Evolutionary conservation across 2,888 invertebrate genomes (phyloP), one percentile per base, ranked within the genome.

Genomic region (Eugnorisma glareosa): DNA sequence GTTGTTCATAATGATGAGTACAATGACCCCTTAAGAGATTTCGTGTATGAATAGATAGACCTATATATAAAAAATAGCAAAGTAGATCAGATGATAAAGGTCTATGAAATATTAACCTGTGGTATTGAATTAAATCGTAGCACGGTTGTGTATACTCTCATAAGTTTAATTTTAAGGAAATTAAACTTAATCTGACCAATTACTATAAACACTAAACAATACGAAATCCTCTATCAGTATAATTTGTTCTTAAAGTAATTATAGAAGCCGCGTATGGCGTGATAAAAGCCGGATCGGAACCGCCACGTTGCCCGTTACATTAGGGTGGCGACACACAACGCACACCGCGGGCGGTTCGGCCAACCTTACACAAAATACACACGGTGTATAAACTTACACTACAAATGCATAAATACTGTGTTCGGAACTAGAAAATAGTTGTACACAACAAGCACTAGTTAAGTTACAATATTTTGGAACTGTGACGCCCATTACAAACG

Each of bases 231-330:
- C 87, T 89, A 89, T 90, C 85, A 89, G 84, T 89, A 88, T 92
- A 91, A 91, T 90, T 92, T 90, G 90, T 89, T 82, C 86, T 88
- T 86, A 87, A 89, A 90, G 91, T 93, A 93, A 93, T 94, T 94
- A 93, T 92, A 93, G 92, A 85, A 73, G 54, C 68, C 73, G 66
- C 73, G 69, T 81, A 83, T 59, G 86, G 73, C 88, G 92, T 93
- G 94, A 92, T 93, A 93, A 94, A 93, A 93, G 90, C 93, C 81
- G 86, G 86, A 89, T 90, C 37, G 15, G 67, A 37, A 67, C 45
- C 75, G 94, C 89, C 94, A 93, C 94, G 95, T 94, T 92, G 92
- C 89, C 91, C 91, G 92, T 91, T 92, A 91, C 93, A 91, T 92
- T 92, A 92, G 91, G 91, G 88, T 86, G 84, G 89, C 86, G 86